phyloP scores from a whole-genome alignment of 2,888 invertebrate species.

The Tanytarsus gracilentus region DNA sequence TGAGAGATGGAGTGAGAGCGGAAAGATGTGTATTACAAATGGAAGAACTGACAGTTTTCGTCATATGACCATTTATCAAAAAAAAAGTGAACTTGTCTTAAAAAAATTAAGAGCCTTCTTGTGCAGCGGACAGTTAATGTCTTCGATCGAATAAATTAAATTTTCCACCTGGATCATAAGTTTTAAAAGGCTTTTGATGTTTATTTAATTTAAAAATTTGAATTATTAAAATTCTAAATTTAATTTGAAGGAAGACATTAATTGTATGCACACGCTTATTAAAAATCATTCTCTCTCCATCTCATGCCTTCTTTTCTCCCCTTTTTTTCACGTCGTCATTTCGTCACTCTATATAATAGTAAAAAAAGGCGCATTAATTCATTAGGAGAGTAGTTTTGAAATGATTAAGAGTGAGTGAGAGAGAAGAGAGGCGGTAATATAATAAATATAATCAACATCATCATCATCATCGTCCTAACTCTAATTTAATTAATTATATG shows the following conservation, averaged over 20 bases:
- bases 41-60: conserved; percentile 26
- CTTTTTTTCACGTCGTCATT: conserved; percentile 5
- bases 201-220: too few relatives aligned
- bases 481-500: too few relatives aligned
- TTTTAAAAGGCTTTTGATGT: too few relatives aligned
- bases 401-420: conserved; percentile 17
- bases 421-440: conserved; percentile 8
- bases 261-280: too few relatives aligned
- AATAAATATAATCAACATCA: conserved; percentile 21
- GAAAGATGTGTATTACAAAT: conserved; percentile 21
- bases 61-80: conserved; percentile 20
- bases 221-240: too few relatives aligned
- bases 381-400: not conserved
- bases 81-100: not conserved
- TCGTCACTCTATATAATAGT: conserved; percentile 19
- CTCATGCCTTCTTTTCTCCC: too few relatives aligned
- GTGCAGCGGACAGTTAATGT: not conserved
- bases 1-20: not conserved
- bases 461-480: too few relatives aligned
- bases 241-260: too few relatives aligned
- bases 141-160: too few relatives aligned
- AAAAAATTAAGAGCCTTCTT: not conserved
- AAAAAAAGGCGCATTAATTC: not conserved
- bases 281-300: too few relatives aligned
- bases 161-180: too few relatives aligned